Base-by-base conservation (phyloP, 2,888 invertebrate genomes). In the Aplocera efformata region DNA sequence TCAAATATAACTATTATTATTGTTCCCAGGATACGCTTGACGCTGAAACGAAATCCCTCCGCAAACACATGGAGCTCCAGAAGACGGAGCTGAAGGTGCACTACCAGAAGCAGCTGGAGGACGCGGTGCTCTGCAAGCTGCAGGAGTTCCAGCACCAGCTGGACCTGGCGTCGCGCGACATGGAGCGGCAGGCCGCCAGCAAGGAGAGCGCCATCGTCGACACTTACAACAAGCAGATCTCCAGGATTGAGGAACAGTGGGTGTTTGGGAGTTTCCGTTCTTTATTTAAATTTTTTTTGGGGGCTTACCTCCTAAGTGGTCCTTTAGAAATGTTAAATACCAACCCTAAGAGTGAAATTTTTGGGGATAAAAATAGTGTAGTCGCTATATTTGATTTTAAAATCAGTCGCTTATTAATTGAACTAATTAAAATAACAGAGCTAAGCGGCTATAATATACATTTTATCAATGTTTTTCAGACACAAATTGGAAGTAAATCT, bases 91-190 rank as follows among this genome's bases (percentile, higher is more conserved):
- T 95, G 8, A 92, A 93, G 56, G 88, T 90, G 23, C 92, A 94
- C 66, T 96, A 95, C 64, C 96, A 96, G 75, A 92, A 92, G 52
- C 95, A 96, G 77, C 85, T 96, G 7, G 95, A 96, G 59, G 90
- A 92, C 32, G 93, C 95, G 0, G 95, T 96, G 9, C 83, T 92
- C 41, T 90, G 90, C 37, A 96, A 96, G 66, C 80, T 95, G 42
- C 91, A 91, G 56, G 95, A 96, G 74, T 96, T 95, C 63, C 86
- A 86, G 68, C 79, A 79, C 1, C 94, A 96, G 67, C 75, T 96
- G 22, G 94, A 95, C 56, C 32, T 32, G 6, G 45, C 40, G 2
- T 10, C 29, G 1, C 5, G 36, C 3, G 45, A 45, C 3, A 5
- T 45, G 45, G 36, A 40, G 32, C 11, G 30, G 0, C 32, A 40